Conservation (phyloP, 2,797 vertebrate genomes). For the Streptopelia turtur region DNA sequence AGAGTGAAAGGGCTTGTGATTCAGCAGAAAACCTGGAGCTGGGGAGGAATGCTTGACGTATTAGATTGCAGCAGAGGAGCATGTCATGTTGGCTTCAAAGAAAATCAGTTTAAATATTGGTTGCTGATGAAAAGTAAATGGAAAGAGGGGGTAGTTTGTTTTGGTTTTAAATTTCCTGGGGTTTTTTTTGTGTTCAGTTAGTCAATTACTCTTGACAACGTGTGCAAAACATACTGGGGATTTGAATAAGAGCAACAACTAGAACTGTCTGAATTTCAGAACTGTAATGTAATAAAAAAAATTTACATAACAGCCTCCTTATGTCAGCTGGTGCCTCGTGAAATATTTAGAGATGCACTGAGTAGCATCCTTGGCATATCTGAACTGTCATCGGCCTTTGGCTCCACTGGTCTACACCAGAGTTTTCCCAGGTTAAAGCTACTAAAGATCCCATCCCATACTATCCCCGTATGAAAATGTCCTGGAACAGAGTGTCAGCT, state of each 20-base stretch:
- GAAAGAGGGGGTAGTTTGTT: neutral
- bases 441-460: neutral
- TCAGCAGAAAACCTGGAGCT: neutral
- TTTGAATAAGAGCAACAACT: neutral
- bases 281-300: neutral
- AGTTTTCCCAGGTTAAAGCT: constrained; percentile 20
- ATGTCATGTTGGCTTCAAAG: neutral
- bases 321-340: neutral
- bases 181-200: neutral
- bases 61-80: neutral
- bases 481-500: neutral
- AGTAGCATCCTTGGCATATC: neutral
- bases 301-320: constrained; percentile 12
- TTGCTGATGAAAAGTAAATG: neutral
- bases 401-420: neutral
- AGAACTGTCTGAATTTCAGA: constrained; percentile 19
- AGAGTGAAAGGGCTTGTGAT: neutral
- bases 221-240: neutral
- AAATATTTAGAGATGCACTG: constrained; percentile 35
- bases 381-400: neutral
- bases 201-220: neutral
- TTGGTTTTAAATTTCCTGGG: neutral
- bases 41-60: neutral
- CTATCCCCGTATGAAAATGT: neutral
- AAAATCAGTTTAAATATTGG: neutral